Percentiles rank a stretch among this genome's conserved stretches.
These are phyloP conservation scores for Leucoptera coffeella DNA, from an alignment of 2,888 invertebrate species.

Conservation along the genomic window DNA sequence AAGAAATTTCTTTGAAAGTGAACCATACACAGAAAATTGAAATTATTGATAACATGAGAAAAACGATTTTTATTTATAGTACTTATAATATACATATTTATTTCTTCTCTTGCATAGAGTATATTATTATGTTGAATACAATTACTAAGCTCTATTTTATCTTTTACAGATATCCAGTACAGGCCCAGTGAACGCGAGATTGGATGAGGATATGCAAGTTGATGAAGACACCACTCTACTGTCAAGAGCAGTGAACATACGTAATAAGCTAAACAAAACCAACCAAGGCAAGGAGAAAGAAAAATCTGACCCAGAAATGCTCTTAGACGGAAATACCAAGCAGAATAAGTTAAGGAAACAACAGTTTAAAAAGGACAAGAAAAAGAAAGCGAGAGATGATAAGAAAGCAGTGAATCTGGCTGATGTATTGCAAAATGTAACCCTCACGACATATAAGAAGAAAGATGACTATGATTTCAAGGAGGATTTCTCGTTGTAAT, in stretches of 20 bases:
- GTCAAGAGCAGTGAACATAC: conserved; percentile 30
- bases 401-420: conserved; percentile 60
- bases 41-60: no score
- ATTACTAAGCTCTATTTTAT: not conserved
- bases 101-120: no score
- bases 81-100: no score
- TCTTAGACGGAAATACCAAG: conserved; percentile 62
- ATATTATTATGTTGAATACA: no score
- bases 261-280: conserved; percentile 24
- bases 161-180: conserved; percentile 49
- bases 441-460: conserved; percentile 24
- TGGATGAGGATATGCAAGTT: conserved; percentile 44
- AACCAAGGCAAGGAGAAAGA: conserved; percentile 20
- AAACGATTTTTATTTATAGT: no score
- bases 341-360: conserved; percentile 32
- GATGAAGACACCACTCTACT: conserved; percentile 37
- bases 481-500: conserved; percentile 42
- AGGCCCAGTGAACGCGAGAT: conserved; percentile 52
- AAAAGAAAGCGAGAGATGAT: conserved; percentile 45
- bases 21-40: no score
- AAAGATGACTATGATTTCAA: conserved; percentile 58
- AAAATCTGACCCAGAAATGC: conserved; percentile 60
- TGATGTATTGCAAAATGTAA: conserved; percentile 58
- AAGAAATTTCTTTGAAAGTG: no score
- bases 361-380: conserved; percentile 61